These are phyloP conservation scores for Bombus picipes DNA, from an alignment of 1,140 invertebrate genomes.

Conservation along the genomic window DNA sequence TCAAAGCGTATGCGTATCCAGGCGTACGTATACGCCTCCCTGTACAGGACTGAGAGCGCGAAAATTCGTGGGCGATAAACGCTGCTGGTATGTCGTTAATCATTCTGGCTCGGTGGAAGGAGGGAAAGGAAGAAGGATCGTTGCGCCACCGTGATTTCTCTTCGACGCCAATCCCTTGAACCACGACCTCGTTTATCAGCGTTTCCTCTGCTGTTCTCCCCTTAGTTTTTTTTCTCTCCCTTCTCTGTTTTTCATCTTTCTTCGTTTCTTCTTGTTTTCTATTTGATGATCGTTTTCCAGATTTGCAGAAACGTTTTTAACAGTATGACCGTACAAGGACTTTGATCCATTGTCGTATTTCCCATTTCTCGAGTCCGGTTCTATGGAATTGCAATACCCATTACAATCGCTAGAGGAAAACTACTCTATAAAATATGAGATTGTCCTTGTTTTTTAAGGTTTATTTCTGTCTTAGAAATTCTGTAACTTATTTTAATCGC, in stretches of 20 bases:
- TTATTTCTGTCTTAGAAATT: background rate
- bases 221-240: background rate
- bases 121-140: constrained; percentile 67
- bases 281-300: background rate
- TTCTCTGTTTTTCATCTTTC: background rate
- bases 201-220: constrained; percentile 15
- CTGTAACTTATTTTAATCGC: background rate
- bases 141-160: constrained; percentile 65
- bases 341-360: background rate
- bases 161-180: constrained; percentile 55
- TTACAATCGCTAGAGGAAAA: background rate
- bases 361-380: background rate
- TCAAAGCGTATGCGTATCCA: constrained; percentile 56
- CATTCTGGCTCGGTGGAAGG: constrained; percentile 66
- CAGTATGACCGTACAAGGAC: background rate
- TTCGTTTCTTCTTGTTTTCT: background rate
- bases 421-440: background rate
- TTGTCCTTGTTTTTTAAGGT: background rate
- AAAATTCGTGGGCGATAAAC: constrained; percentile 68
- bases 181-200: constrained; percentile 55
- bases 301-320: constrained; percentile 9
- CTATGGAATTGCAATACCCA: background rate
- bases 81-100: constrained; percentile 67
- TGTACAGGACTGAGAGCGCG: constrained; percentile 62
- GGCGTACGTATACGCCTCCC: constrained; percentile 54